phyloP scores from a whole-genome alignment of 2,888 invertebrate genomes.

The Lasioglossum leucozonium region DNA sequence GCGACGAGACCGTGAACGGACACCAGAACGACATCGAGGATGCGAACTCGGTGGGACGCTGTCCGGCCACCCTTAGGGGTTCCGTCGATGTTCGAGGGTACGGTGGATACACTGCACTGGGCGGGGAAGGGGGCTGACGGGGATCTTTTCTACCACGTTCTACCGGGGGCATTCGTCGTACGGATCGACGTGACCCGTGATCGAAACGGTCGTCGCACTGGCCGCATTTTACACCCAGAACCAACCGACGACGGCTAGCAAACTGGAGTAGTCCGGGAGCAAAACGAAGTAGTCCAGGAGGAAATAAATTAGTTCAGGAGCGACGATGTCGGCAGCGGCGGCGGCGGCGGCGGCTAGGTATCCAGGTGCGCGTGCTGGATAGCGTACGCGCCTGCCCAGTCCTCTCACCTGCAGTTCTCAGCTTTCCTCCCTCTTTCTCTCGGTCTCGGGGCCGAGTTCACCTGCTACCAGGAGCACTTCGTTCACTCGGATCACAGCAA shows the following conservation, averaged over 20 bases:
- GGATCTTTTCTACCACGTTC: not conserved
- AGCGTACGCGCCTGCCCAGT: slow-evolving; percentile 64
- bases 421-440: slow-evolving; percentile 27
- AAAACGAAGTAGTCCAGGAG: not conserved
- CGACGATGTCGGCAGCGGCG: not conserved
- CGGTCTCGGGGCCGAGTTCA: slow-evolving; percentile 8
- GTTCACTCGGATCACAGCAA: not conserved
- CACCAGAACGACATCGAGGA: slow-evolving; percentile 52
- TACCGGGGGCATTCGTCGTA: slow-evolving; percentile 46
- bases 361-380: slow-evolving; percentile 52
- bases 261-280: not conserved
- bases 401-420: slow-evolving; percentile 61
- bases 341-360: not conserved
- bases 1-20: slow-evolving; percentile 9
- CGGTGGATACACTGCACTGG: slow-evolving; percentile 6
- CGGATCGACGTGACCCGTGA: slow-evolving; percentile 38
- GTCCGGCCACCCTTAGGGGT: not conserved
- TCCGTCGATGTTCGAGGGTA: not conserved
- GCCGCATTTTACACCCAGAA: slow-evolving; percentile 57
- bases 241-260: slow-evolving; percentile 1
- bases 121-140: too few relatives aligned
- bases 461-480: slow-evolving; percentile 35
- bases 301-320: not conserved
- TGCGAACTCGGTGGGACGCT: not conserved
- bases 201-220: slow-evolving; percentile 54